A percentile compares a stretch with the other conserved stretches of the same genome.
Evolutionary conservation across 2,888 invertebrate genomes (phyloP).

Genomic region (Anthophora plumipes): DNA sequence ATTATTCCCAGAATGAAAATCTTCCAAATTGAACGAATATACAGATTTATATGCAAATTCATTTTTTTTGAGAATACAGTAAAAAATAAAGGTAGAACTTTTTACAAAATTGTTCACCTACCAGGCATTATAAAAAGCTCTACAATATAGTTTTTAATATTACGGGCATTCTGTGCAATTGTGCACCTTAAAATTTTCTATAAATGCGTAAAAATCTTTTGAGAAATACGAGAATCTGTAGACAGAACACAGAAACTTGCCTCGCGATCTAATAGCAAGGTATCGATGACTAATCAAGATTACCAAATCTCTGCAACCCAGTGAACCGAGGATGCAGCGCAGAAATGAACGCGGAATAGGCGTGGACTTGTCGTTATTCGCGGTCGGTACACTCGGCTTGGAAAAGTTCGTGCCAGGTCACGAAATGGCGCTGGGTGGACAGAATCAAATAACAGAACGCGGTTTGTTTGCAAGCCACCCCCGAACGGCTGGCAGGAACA

Average conservation of each 20-base stretch:
- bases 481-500: conserved; percentile 68
- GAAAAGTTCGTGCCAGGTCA: conserved; percentile 64
- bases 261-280: not conserved
- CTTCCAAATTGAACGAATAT: too few relatives aligned
- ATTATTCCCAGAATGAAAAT: too few relatives aligned
- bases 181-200: too few relatives aligned
- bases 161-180: too few relatives aligned
- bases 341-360: conserved; percentile 41
- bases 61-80: too few relatives aligned
- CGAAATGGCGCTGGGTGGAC: conserved; percentile 68
- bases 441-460: conserved; percentile 80
- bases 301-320: not conserved
- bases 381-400: conserved; percentile 51
- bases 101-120: too few relatives aligned
- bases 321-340: conserved; percentile 8
- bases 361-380: conserved; percentile 54
- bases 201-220: too few relatives aligned
- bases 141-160: too few relatives aligned
- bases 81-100: too few relatives aligned
- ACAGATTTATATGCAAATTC: too few relatives aligned
- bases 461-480: conserved; percentile 81
- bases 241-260: not conserved
- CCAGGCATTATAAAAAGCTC: too few relatives aligned
- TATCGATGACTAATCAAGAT: conserved; percentile 13
- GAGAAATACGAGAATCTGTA: too few relatives aligned